Percentiles rank a stretch among this genome's conserved stretches.
phyloP scores from a whole-genome alignment of 2,888 invertebrate genomes.

The Pteria penguin region DNA sequence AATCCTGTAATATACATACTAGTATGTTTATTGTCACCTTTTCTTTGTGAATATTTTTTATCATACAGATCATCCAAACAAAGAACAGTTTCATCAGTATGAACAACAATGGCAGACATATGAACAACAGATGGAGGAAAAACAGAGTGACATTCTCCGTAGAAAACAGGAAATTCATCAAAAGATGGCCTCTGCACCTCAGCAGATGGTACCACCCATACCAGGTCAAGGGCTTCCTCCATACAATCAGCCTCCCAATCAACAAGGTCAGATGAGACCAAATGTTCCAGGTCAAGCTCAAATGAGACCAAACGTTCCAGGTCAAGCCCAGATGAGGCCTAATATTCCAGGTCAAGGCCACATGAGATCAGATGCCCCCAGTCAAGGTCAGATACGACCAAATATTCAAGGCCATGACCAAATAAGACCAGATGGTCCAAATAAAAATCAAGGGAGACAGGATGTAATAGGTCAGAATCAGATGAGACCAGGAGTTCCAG shows the following conservation, averaged over 20 bases:
- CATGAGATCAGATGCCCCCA: too few relatives aligned
- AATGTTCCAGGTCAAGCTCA: background rate
- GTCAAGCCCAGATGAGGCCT: background rate
- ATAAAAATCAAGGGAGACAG: too few relatives aligned
- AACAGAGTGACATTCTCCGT: slow-evolving; percentile 64
- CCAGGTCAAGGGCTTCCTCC: too few relatives aligned
- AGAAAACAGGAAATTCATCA: slow-evolving; percentile 62
- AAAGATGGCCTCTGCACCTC: slow-evolving; percentile 42
- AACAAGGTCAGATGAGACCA: slow-evolving; percentile 10
- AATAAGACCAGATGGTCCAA: too few relatives aligned
- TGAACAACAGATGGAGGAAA: slow-evolving; percentile 77
- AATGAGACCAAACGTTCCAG: background rate
- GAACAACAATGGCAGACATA: slow-evolving; percentile 92
- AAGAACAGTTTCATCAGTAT: slow-evolving; percentile 84
- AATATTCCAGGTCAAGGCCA: too few relatives aligned
- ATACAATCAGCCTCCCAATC: background rate
- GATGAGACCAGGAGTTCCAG: slow-evolving; percentile 16
- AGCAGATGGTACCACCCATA: slow-evolving; percentile 21
- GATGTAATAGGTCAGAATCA: too few relatives aligned
- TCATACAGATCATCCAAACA: slow-evolving; percentile 93
- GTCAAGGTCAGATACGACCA: too few relatives aligned
- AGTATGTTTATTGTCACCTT: too few relatives aligned
- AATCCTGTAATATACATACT: too few relatives aligned
- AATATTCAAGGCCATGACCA: slow-evolving; percentile 14
- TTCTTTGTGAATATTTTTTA: too few relatives aligned